These are phyloP conservation scores for Lasioglossum figueresi DNA, from an alignment of 2,888 invertebrate species.

Conservation along the genomic window DNA sequence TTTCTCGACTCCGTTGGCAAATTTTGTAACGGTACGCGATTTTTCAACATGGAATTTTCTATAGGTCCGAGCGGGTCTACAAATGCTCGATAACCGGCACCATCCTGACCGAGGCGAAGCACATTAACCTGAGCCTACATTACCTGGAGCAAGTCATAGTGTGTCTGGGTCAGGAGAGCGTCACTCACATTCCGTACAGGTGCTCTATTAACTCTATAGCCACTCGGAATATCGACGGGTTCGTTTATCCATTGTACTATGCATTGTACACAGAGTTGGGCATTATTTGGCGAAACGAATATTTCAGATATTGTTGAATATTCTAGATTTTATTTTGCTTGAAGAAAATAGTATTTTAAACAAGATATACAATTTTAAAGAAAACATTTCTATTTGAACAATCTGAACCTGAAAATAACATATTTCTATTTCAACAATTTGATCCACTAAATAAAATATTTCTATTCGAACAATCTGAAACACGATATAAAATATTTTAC, in stretches of 20 bases:
- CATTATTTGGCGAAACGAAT: no score
- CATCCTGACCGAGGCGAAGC: slow-evolving; percentile 84
- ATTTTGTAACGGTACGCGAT: slow-evolving; percentile 52
- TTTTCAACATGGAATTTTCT: slow-evolving; percentile 27
- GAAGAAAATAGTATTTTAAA: no score
- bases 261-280: no score
- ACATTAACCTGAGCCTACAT: slow-evolving; percentile 86
- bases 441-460: no score
- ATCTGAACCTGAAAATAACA: no score
- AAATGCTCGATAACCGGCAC: slow-evolving; percentile 84
- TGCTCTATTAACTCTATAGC: slow-evolving; percentile 64
- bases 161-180: slow-evolving; percentile 80
- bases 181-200: slow-evolving; percentile 83
- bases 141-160: slow-evolving; percentile 85
- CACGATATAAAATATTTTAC: no score
- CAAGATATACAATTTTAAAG: no score
- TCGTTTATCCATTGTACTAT: not conserved
- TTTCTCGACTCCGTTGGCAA: slow-evolving; percentile 18
- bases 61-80: slow-evolving; percentile 85
- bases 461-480: no score
- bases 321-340: no score
- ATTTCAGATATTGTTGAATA: no score
- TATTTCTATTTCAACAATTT: no score
- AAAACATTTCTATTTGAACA: no score
- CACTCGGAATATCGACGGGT: not conserved